Base-by-base conservation (phyloP, 2,797 vertebrate genomes). In the Dermochelys coriacea region DNA sequence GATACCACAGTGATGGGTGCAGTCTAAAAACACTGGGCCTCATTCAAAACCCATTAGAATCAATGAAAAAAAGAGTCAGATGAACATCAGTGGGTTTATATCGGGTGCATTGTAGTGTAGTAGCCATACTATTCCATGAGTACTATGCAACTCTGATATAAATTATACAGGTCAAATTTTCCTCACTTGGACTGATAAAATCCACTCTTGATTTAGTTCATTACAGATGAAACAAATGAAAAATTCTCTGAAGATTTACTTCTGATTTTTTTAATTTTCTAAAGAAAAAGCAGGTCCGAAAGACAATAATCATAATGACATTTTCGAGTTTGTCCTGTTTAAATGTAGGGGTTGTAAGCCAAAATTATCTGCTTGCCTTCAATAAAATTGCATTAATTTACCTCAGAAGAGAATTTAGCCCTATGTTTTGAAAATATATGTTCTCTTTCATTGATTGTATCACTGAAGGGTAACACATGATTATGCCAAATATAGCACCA, bases 1-100 rank as follows among this genome's bases (percentile, higher is more conserved):
- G 85, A 12, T 77, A 86, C 68, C 41, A 5, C 78, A 93, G 31
- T 12, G 74, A 88, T 16, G 55, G 37, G 95, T 95, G 95, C 89
- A 95, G 59, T 81, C 91, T 2, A 83, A 94, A 95, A 95, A 95
- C 81, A 96, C 45, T 50, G 50, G 93, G 85, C 82, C 95, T 96
- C 95, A 94, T 61, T 71, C n/a, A 95, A 94, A 96, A 91, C 78
- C 91, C 93, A 84, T 84, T 49, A 9, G 92, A 89, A 78, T 93
- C 82, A 74, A 12, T 23, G 57, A 37, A 37, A 68, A 64, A 68
- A 91, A 45, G 15, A 91, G 4, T 18, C 37, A 29, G 80, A 90
- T 80, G 86, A 86, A 93, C 80, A 88, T 95, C 47, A 93, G 71
- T 1, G 84, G 51, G 34, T 91, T 85, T 92, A 74, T 59, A 85